A percentile compares a stretch with the other conserved stretches of the same genome.
Conservation (phyloP, 2,888 invertebrate genomes). For the Acanthosepion pharaonis region DNA sequence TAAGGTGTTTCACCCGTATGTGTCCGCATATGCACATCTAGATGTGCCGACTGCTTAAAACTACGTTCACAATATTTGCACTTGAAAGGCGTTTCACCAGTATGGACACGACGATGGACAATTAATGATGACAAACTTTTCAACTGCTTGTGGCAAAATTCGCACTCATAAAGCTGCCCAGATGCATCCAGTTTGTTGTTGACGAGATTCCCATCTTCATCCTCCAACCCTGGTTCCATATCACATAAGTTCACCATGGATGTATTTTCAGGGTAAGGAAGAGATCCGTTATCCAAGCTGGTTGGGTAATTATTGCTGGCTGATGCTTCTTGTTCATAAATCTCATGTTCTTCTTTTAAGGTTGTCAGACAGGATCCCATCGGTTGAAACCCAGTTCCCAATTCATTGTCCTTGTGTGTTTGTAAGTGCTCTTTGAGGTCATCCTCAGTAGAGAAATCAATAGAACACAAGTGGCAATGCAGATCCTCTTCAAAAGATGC, state of each 20-base stretch:
- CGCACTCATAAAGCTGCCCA: neutral
- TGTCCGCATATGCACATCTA: slow-evolving; percentile 38
- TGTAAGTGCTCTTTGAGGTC: slow-evolving; percentile 8
- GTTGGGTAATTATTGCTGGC: neutral
- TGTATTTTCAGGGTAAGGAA: neutral
- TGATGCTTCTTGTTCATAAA: neutral
- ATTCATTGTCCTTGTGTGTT: neutral
- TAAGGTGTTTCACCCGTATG: slow-evolving; percentile 39
- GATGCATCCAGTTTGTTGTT: neutral
- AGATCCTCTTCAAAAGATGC: slow-evolving; percentile 3
- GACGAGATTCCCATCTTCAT: neutral
- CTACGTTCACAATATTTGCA: slow-evolving; percentile 25
- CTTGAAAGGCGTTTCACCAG: slow-evolving; percentile 14
- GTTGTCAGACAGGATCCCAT: slow-evolving; percentile 34
- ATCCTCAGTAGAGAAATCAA: slow-evolving; percentile 24
- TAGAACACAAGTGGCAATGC: neutral
- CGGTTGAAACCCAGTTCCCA: neutral
- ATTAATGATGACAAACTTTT: slow-evolving; percentile 40
- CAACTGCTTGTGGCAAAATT: slow-evolving; percentile 33
- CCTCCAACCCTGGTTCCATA: neutral
- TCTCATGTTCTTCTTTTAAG: neutral
- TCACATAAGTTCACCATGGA: neutral
- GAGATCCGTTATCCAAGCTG: neutral
- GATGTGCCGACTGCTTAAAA: slow-evolving; percentile 40
- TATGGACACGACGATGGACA: slow-evolving; percentile 35